Conservation (phyloP, 2,113 vertebrate species). For the Campylomormyrus numenius region DNA sequence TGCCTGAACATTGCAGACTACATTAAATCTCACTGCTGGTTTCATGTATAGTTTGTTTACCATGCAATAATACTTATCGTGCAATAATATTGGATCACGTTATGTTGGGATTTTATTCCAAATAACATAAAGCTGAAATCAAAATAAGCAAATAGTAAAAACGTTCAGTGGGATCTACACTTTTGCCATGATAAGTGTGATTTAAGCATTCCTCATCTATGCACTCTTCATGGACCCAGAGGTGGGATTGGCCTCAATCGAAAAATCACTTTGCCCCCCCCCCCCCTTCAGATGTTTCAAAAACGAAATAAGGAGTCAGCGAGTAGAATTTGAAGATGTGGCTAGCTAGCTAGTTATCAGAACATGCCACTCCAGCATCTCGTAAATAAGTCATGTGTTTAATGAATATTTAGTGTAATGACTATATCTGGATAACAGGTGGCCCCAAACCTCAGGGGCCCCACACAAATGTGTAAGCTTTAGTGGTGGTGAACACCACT, state of each 20-base stretch:
- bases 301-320: neutral
- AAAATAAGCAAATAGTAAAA: neutral
- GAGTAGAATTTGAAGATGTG: neutral
- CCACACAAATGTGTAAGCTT: neutral
- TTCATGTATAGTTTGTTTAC: slow-evolving; percentile 2
- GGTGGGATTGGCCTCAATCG: neutral
- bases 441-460: neutral
- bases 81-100: neutral
- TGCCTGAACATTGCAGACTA: neutral
- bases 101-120: neutral
- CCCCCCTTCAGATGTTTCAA: neutral
- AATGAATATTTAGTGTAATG: neutral
- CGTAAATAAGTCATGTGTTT: neutral
- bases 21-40: neutral
- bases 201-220: neutral
- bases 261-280: neutral
- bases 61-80: neutral
- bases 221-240: neutral
- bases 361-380: neutral
- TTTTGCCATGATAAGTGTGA: neutral
- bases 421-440: neutral
- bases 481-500: neutral
- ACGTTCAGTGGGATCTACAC: neutral
- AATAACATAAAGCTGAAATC: neutral
- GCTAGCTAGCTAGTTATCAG: neutral